Evolutionary conservation across 1,140 invertebrate genomes (phyloP).

Genomic region (Tetragonula clypearis): DNA sequence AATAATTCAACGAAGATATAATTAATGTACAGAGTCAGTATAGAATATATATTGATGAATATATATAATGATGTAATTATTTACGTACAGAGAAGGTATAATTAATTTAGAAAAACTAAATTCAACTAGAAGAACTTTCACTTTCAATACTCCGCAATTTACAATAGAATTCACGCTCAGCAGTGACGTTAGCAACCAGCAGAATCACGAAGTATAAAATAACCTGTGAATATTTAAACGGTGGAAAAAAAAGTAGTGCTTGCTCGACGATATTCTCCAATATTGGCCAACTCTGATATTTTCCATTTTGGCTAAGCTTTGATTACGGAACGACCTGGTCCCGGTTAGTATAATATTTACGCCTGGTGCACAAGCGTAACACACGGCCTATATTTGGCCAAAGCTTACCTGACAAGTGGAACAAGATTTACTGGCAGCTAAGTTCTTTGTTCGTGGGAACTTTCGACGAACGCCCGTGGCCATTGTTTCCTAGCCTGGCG

Average conservation of each 20-base stretch:
- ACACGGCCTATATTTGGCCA: neutral
- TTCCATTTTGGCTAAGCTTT: conserved; percentile 15
- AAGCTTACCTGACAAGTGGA: neutral
- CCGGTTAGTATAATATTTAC: neutral
- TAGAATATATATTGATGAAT: too few species aligned
- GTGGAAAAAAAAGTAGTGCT: neutral
- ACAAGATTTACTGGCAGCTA: conserved; percentile 31
- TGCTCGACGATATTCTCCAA: neutral
- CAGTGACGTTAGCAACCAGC: too few species aligned
- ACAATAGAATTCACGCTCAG: too few species aligned
- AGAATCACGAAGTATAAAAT: too few species aligned
- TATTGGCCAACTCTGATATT: neutral
- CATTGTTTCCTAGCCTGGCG: neutral
- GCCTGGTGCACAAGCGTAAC: neutral
- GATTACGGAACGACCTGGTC: neutral
- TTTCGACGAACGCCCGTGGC: conserved; percentile 10
- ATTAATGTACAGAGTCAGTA: too few species aligned
- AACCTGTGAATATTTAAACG: neutral
- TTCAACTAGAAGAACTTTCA: too few species aligned
- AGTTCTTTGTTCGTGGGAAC: neutral
- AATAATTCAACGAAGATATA: too few species aligned
- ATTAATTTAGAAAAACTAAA: too few species aligned
- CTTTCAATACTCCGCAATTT: too few species aligned
- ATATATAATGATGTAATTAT: too few species aligned
- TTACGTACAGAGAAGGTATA: too few species aligned